A percentile compares a stretch with the other conserved stretches of the same genome.
Evolutionary conservation across 1,140 invertebrate genomes (phyloP).

Genomic region (Tetraneura akinire): DNA sequence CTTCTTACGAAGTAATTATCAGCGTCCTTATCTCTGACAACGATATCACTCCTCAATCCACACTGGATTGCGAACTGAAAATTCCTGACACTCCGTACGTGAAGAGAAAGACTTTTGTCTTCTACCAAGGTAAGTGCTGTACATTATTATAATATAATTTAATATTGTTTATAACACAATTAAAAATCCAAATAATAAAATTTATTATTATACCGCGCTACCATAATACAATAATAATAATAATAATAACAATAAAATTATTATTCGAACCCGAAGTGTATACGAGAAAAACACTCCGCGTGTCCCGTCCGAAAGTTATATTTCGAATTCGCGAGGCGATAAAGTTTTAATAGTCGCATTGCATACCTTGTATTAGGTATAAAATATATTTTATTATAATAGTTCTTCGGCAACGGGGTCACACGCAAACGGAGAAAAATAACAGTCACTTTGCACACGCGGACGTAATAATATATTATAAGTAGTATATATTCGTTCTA

Average conservation of each 20-base stretch:
- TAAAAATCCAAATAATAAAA: too few relatives aligned
- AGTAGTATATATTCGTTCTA: neutral
- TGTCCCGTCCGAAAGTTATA: neutral
- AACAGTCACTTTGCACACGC: neutral
- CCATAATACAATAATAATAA: neutral
- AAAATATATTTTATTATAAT: too few relatives aligned
- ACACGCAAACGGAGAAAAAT: neutral
- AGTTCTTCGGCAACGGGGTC: neutral
- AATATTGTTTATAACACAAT: too few relatives aligned
- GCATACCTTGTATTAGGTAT: too few relatives aligned
- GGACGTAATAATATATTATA: neutral
- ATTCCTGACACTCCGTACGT: conserved; percentile 49
- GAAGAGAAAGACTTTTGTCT: conserved; percentile 48
- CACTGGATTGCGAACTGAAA: conserved; percentile 50
- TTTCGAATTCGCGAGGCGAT: neutral
- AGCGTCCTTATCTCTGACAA: conserved; percentile 26
- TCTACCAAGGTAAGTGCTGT: conserved; percentile 50
- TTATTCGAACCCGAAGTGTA: too few relatives aligned
- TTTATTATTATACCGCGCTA: too few relatives aligned
- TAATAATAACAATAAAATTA: too few relatives aligned
- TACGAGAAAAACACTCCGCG: too few relatives aligned
- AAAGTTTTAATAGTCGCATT: neutral
- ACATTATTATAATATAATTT: too few relatives aligned
- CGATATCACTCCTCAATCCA: conserved; percentile 46
- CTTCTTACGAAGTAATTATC: conserved; percentile 47